Conservation (phyloP, 2,797 vertebrate species). For the Etheostoma nigrum region DNA sequence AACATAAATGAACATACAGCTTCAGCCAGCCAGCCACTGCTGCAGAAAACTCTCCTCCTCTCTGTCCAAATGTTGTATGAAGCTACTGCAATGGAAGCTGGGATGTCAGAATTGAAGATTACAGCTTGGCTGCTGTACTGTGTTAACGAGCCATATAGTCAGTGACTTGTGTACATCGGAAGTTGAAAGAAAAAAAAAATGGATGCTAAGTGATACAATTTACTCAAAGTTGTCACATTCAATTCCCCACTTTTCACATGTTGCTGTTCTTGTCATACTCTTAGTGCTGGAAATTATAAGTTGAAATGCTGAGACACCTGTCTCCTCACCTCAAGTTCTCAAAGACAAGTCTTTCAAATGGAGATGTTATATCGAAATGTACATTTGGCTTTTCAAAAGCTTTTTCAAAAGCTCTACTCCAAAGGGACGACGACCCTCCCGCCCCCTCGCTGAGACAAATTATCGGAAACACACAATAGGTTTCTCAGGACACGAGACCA, state of each 20-base stretch:
- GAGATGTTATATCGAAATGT: conserved; percentile 1
- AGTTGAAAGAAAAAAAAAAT: conserved; percentile 30
- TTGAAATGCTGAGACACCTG: conserved; percentile 36
- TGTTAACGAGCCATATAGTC: conserved; percentile 43
- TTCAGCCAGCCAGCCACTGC: neutral
- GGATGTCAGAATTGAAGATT: conserved; percentile 36
- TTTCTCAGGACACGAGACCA: neutral
- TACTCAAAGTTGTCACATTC: conserved; percentile 61
- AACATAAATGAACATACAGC: neutral
- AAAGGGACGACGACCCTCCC: neutral
- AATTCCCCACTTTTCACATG: conserved; percentile 41
- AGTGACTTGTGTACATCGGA: conserved; percentile 34
- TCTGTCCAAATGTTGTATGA: conserved; percentile 19
- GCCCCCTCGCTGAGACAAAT: neutral
- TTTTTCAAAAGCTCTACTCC: neutral
- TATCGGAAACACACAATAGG: neutral
- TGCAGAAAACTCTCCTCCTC: neutral
- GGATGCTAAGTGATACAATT: conserved; percentile 61
- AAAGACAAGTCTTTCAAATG: conserved; percentile 2
- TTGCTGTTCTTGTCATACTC: conserved; percentile 36
- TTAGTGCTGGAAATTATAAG: conserved; percentile 45
- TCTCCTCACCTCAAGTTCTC: conserved; percentile 2
- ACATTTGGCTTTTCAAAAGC: neutral
- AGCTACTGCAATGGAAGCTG: conserved; percentile 15
- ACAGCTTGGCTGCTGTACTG: conserved; percentile 42